Percentiles rank a stretch among this genome's conserved stretches.
Conservation (phyloP, 2,797 vertebrate species). For the Siniperca scherzeri region DNA sequence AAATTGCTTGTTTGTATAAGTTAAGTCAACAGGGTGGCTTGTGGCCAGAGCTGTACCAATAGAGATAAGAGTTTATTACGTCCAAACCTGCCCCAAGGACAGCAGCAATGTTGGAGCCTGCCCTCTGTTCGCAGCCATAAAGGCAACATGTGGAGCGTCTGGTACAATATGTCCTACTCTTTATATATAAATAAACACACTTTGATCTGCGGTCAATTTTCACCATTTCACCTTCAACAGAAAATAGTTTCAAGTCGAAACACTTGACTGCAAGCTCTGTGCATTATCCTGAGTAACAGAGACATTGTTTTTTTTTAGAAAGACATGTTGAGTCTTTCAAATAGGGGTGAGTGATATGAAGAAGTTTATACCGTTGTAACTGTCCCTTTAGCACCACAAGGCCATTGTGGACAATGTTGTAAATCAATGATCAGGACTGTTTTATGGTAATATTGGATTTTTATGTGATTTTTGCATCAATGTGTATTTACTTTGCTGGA, state of each 20-base stretch:
- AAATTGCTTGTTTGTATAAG: conserved; percentile 47
- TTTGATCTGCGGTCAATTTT: background rate
- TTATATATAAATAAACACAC: background rate
- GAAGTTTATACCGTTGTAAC: background rate
- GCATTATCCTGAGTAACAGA: background rate
- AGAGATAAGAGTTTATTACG: conserved; percentile 61
- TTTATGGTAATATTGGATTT: background rate
- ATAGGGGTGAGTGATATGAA: too few species aligned
- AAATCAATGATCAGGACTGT: background rate
- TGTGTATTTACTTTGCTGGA: background rate
- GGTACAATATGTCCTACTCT: background rate
- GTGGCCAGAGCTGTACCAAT: conserved; percentile 33
- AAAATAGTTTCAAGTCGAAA: background rate
- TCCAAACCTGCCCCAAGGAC: conserved; percentile 34
- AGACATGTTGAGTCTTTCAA: background rate
- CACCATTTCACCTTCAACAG: background rate
- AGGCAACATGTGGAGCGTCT: background rate
- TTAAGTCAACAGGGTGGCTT: conserved; percentile 54
- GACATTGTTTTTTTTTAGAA: background rate
- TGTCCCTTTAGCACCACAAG: background rate
- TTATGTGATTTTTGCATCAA: background rate
- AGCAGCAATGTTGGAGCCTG: conserved; percentile 3
- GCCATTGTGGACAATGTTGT: background rate
- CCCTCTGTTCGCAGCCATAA: background rate
- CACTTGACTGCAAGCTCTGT: background rate